These are phyloP conservation scores for Oceanodroma tethys DNA, from an alignment of 2,113 vertebrate genomes.

Conservation along the genomic window DNA sequence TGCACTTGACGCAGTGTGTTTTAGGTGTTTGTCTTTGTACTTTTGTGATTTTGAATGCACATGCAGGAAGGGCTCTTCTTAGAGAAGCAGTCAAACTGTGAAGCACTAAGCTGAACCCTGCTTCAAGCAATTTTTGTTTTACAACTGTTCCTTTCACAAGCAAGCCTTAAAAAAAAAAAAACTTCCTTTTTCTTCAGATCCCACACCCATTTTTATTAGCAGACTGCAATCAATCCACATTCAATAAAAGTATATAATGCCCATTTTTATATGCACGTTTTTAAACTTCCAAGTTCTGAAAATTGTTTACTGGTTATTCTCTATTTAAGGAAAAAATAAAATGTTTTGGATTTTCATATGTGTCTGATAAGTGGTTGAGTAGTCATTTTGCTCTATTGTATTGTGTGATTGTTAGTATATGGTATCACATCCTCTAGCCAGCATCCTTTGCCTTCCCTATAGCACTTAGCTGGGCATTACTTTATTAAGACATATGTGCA, in stretches of 20 bases:
- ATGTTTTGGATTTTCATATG: constrained; percentile 85
- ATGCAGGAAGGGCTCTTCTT: constrained; percentile 85
- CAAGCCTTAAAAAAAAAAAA: constrained; percentile 89
- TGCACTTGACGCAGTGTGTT: constrained; percentile 85
- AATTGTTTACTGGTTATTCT: constrained; percentile 90
- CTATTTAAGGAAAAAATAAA: constrained; percentile 87
- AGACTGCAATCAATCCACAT: constrained; percentile 84
- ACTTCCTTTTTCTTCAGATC: constrained; percentile 84
- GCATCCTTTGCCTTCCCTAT: constrained; percentile 86
- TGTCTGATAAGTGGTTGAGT: constrained; percentile 86
- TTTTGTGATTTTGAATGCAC: constrained; percentile 84
- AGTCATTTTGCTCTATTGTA: constrained; percentile 86
- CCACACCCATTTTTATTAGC: constrained; percentile 87
- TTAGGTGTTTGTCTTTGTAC: constrained; percentile 84
- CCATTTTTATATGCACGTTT: constrained; percentile 94
- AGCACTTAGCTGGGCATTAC: constrained; percentile 97
- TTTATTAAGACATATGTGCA: constrained; percentile 97
- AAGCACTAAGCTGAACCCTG: constrained; percentile 88
- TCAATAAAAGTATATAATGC: constrained; percentile 85
- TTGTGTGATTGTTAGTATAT: constrained; percentile 85
- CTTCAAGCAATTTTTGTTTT: constrained; percentile 85
- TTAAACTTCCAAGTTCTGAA: constrained; percentile 89
- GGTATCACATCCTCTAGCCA: constrained; percentile 83
- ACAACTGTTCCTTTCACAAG: constrained; percentile 88
- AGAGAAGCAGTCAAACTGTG: constrained; percentile 87